Conservation (phyloP, 2,797 vertebrate genomes). For the Periparus ater region DNA sequence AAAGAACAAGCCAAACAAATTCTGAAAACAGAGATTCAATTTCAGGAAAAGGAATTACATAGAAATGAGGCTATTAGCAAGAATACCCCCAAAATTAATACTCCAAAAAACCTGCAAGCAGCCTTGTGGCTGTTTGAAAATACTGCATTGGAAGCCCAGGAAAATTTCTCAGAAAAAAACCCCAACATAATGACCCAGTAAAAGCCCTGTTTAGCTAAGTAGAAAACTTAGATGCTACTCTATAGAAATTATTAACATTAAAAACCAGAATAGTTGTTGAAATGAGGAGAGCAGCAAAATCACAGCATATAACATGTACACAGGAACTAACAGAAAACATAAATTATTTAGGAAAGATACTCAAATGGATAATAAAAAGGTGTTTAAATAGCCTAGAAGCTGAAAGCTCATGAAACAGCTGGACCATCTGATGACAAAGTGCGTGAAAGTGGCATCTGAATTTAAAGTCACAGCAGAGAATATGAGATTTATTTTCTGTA, state of each 20-base stretch:
- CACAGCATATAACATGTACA: background rate
- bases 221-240: background rate
- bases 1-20: constrained; percentile 16
- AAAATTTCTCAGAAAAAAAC: constrained; percentile 1
- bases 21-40: background rate
- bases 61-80: constrained; percentile 21
- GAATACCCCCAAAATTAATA: background rate
- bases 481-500: background rate
- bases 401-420: background rate
- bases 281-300: background rate
- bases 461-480: background rate
- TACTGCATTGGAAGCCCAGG: background rate
- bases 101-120: background rate
- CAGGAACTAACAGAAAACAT: background rate
- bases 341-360: background rate
- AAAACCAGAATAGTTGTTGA: background rate
- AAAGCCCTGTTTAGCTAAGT: background rate
- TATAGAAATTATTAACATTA: background rate
- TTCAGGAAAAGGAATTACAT: background rate
- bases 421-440: background rate
- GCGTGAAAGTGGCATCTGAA: background rate
- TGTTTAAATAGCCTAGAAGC: background rate
- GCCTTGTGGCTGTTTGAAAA: background rate
- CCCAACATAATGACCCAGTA: background rate
- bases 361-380: background rate